A percentile compares a stretch with the other conserved stretches of the same genome.
Conservation (phyloP, 1,140 invertebrate species). For the Neotoxoptera formosana region DNA sequence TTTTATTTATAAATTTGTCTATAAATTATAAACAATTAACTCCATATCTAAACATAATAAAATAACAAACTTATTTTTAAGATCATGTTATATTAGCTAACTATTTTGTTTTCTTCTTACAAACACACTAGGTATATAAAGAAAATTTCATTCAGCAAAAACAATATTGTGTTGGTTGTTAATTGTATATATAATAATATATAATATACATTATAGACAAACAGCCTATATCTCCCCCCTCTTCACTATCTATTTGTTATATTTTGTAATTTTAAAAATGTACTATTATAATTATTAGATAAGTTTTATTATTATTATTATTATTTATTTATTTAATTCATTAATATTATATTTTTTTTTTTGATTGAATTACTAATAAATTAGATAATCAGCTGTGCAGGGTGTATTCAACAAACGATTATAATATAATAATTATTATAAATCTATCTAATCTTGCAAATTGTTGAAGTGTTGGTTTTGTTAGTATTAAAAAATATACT, state of each 20-base stretch:
- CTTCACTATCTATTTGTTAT: slow-evolving; percentile 18
- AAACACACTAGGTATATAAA: too few relatives aligned
- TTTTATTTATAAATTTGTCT: background rate
- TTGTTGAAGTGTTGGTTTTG: slow-evolving; percentile 37
- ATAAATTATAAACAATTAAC: background rate
- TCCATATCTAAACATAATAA: too few relatives aligned
- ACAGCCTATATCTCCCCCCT: slow-evolving; percentile 7
- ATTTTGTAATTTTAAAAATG: slow-evolving; percentile 39
- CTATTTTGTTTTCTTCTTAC: too few relatives aligned
- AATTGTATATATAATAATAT: too few relatives aligned
- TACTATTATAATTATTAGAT: slow-evolving; percentile 35
- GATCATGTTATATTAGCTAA: too few relatives aligned
- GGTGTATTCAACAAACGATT: slow-evolving; percentile 52
- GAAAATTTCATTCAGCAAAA: too few relatives aligned
- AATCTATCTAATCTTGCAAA: slow-evolving; percentile 17
- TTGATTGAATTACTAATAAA: slow-evolving; percentile 40
- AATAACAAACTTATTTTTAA: background rate
- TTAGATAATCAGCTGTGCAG: slow-evolving; percentile 49
- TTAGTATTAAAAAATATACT: slow-evolving; percentile 22
- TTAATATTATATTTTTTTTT: slow-evolving; percentile 13
- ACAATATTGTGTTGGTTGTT: too few relatives aligned
- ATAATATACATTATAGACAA: background rate
- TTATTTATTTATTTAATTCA: slow-evolving; percentile 22
- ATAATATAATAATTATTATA: slow-evolving; percentile 39
- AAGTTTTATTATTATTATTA: slow-evolving; percentile 23